Base-by-base conservation (phyloP, 2,888 invertebrate species). In the Trachelus tabidus region DNA sequence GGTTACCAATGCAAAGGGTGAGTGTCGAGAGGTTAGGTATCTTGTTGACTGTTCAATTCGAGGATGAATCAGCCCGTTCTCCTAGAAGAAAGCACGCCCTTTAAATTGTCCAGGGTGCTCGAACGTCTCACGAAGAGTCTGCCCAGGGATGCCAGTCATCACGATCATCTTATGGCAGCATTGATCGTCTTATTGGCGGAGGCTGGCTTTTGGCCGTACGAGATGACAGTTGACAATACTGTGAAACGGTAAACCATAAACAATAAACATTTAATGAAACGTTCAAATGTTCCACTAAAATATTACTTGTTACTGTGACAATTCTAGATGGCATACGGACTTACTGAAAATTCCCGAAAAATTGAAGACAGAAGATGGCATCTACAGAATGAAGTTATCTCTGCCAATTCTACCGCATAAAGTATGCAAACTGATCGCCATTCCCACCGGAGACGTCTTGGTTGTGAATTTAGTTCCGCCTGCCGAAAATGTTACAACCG, bases 361-460 rank as follows among this genome's bases (percentile, higher is more conserved):
- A 73, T 89, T 88, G 88, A 87, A 85, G 77, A 76, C 76, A 3
- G 11, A 34, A 56, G 77, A 80, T 4, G 83, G 80, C 12, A 73
- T 79, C n/a, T 91, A 91, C 75, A 79, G 84, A 30, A 80, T 90
- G 73, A 76, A 77, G 71, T 86, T 90, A 73, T 37, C 77, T 30
- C 80, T 85, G 35, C 76, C 76, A 37, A 81, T 76, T 37, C 34
- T 75, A 23, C 79, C 81, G 1, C 76, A 56, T 56, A 56, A 56
- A 56, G 40, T 56, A 0, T 90, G 88, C 75, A 91, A 87, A 76
- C 80, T 91, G 15, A 76, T 91, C 33, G 90, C 83, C 4, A 80
- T 88, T 73, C 86, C 90, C n/a, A 76, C 80, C 3, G 90, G 90
- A 1, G 90, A 91, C 78, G 83, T 82, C 68, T 71, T 91, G 69